These are phyloP conservation scores for Petaurus breviceps DNA, from an alignment of 2,113 vertebrate genomes.

Conservation along the genomic window DNA sequence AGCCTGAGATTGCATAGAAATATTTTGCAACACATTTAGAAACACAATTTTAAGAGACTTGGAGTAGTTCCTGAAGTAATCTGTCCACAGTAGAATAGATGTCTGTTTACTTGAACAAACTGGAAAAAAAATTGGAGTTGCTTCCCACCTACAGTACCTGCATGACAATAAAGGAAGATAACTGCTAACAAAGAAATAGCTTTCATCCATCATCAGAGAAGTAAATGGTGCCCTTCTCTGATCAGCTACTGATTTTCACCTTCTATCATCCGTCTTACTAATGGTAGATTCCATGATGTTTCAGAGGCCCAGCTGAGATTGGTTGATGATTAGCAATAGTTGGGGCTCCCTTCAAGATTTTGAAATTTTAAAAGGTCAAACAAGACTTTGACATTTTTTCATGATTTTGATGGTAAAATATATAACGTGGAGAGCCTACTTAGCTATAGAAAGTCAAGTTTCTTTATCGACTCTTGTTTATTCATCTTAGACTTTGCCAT, in stretches of 20 bases:
- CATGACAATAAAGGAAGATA: constrained; percentile 62
- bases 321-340: constrained; percentile 62
- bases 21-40: constrained; percentile 11
- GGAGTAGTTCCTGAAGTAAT: constrained; percentile 34
- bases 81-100: not conserved
- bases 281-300: constrained; percentile 49
- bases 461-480: constrained; percentile 39
- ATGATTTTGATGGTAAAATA: constrained; percentile 37
- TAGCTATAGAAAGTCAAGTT: constrained; percentile 49
- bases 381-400: constrained; percentile 50
- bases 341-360: constrained; percentile 47
- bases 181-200: constrained; percentile 62
- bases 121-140: not conserved
- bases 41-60: constrained; percentile 6
- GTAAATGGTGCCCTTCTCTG: constrained; percentile 57
- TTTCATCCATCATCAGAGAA: constrained; percentile 66
- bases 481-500: constrained; percentile 68
- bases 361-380: constrained; percentile 72
- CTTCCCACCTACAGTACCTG: constrained; percentile 46
- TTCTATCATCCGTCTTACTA: constrained; percentile 64
- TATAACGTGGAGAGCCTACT: constrained; percentile 24
- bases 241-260: constrained; percentile 56
- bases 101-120: constrained; percentile 39
- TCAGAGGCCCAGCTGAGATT: constrained; percentile 49
- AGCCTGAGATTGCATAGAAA: not conserved